Percentiles rank a stretch among this genome's conserved stretches.
Evolutionary conservation across 1,140 invertebrate species (phyloP).

Genomic region (Radopholus similis): DNA sequence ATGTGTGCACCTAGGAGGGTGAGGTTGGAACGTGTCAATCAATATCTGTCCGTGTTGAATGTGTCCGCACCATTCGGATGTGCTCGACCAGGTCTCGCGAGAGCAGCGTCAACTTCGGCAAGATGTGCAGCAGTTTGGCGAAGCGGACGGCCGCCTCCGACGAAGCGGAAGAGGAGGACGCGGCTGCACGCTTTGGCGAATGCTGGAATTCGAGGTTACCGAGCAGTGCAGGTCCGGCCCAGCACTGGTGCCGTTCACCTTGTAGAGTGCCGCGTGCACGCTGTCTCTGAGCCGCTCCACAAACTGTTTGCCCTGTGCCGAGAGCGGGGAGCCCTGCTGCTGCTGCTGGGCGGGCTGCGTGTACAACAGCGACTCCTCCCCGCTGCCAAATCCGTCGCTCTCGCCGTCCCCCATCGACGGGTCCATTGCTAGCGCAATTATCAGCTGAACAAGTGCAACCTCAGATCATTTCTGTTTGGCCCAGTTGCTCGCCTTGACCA

Average conservation of each 20-base stretch:
- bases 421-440: conserved; percentile 23
- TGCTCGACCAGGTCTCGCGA: conserved; percentile 48
- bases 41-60: conserved; percentile 29
- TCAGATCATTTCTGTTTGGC: no score
- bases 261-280: conserved; percentile 47
- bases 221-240: neutral
- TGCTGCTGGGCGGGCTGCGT: neutral
- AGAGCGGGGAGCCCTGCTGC: conserved; percentile 23
- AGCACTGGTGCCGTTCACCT: conserved; percentile 9
- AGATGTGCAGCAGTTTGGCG: conserved; percentile 46
- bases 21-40: no score
- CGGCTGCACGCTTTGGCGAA: neutral
- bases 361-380: neutral
- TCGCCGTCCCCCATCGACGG: conserved; percentile 4
- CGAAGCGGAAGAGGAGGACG: neutral
- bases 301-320: conserved; percentile 26
- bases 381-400: conserved; percentile 9
- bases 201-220: neutral
- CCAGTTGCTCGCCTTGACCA: conserved; percentile 48
- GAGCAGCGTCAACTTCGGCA: conserved; percentile 48
- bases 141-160: conserved; percentile 42
- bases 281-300: conserved; percentile 43
- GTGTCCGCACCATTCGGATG: conserved; percentile 44
- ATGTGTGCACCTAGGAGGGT: conserved; percentile 15
- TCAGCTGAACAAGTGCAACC: no score